Evolutionary conservation across 64 coral and sea anemone genomes (phyloP).

Genomic region (Pocillopora verrucosa): DNA sequence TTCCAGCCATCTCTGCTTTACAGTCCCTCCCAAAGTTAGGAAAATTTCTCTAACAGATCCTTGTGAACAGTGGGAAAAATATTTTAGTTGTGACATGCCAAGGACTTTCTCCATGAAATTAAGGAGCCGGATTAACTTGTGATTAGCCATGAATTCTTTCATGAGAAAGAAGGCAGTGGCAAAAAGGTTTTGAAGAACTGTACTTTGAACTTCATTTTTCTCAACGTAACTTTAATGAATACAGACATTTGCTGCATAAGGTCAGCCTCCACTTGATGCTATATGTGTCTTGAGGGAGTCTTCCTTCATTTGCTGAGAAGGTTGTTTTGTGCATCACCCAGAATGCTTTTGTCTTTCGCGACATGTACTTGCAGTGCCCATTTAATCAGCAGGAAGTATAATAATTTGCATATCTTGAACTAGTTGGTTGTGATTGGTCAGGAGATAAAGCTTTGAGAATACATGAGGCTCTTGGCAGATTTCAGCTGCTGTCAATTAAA

Average conservation of each 20-base stretch:
- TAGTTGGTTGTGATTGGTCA: no score
- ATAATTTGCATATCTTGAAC: no score
- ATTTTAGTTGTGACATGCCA: conserved; percentile 26
- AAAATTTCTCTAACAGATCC: conserved; percentile 37
- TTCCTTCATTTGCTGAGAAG: no score
- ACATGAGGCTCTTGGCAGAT: no score
- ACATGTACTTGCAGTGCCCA: no score
- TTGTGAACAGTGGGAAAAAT: conserved; percentile 47
- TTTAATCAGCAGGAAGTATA: no score
- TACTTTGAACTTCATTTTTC: conserved; percentile 35
- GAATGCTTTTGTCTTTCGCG: no score
- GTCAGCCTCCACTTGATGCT: no score
- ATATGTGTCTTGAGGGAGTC: no score
- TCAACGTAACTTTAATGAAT: conserved; percentile 24
- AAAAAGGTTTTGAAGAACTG: conserved; percentile 37
- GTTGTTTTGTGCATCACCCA: no score
- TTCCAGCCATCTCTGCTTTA: background rate
- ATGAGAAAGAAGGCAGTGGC: conserved; percentile 21
- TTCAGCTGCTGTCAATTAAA: no score
- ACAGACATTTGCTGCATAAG: conserved; percentile 21
- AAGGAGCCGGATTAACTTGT: conserved; percentile 30
- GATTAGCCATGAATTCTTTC: conserved; percentile 28
- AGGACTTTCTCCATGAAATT: conserved; percentile 36
- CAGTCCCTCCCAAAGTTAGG: background rate
- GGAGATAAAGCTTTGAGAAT: no score